A percentile compares a stretch with the other conserved stretches of the same genome.
Evolutionary conservation across 2,888 invertebrate genomes (phyloP).

Genomic region (Helicoverpa assulta): DNA sequence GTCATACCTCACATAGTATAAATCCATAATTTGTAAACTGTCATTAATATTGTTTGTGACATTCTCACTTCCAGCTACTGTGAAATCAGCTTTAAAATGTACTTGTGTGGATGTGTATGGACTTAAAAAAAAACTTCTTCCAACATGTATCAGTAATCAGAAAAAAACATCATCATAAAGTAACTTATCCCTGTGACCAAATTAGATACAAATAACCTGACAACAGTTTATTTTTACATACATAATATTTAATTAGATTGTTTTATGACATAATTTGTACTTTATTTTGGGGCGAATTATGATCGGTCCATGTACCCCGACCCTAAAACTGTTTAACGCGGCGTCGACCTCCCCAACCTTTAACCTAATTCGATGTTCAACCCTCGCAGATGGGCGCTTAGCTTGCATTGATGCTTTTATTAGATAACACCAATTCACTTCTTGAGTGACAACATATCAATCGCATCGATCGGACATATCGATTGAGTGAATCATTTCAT

Average conservation of each 20-base stretch:
- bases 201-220: constrained; percentile 33
- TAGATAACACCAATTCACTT: constrained; percentile 72
- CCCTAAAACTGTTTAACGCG: constrained; percentile 78
- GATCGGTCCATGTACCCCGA: constrained; percentile 78
- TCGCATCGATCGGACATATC: constrained; percentile 43
- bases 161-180: constrained; percentile 38
- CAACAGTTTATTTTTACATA: constrained; percentile 32
- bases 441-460: constrained; percentile 49
- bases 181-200: constrained; percentile 23
- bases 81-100: constrained; percentile 31
- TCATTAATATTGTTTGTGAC: constrained; percentile 5
- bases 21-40: neutral
- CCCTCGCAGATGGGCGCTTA: constrained; percentile 78
- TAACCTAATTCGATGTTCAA: constrained; percentile 81
- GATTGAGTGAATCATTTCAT: constrained; percentile 66
- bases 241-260: constrained; percentile 60
- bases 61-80: constrained; percentile 6
- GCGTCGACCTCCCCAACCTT: constrained; percentile 79
- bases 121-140: constrained; percentile 41
- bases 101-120: constrained; percentile 1
- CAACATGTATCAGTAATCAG: constrained; percentile 44
- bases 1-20: constrained; percentile 4
- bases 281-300: constrained; percentile 79
- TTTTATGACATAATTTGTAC: constrained; percentile 74
- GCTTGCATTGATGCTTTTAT: constrained; percentile 76